These are phyloP conservation scores for Diarsia rubi DNA, from an alignment of 2,888 invertebrate species.

Conservation along the genomic window DNA sequence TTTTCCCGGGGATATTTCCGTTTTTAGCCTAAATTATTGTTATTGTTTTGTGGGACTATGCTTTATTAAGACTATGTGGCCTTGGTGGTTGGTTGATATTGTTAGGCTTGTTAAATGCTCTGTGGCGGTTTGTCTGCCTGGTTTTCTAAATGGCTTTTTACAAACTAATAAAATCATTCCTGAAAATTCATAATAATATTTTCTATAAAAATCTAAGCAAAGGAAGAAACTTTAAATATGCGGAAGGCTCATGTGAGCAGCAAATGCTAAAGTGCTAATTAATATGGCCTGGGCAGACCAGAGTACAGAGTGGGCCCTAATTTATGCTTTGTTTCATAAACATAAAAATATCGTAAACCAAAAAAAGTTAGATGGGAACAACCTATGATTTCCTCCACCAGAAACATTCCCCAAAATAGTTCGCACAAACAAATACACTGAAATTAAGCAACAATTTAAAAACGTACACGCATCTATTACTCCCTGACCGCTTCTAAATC, in stretches of 20 bases:
- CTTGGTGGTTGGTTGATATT: slow-evolving; percentile 49
- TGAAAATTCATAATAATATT: too few relatives aligned
- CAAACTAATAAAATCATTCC: neutral
- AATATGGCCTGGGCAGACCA: too few relatives aligned
- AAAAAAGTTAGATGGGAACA: too few relatives aligned
- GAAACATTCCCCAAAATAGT: slow-evolving; percentile 27
- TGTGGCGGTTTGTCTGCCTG: slow-evolving; percentile 22
- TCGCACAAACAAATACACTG: slow-evolving; percentile 52
- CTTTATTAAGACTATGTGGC: slow-evolving; percentile 56
- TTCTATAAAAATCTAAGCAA: too few relatives aligned
- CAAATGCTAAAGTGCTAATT: too few relatives aligned
- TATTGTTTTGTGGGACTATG: slow-evolving; percentile 74
- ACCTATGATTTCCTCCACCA: neutral
- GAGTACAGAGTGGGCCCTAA: too few relatives aligned
- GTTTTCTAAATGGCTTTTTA: neutral
- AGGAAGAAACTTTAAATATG: too few relatives aligned
- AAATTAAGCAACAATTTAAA: slow-evolving; percentile 68
- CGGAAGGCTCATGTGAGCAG: too few relatives aligned
- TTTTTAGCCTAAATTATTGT: slow-evolving; percentile 84
- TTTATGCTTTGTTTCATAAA: too few relatives aligned
- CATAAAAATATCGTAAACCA: too few relatives aligned
- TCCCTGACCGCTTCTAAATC: slow-evolving; percentile 66
- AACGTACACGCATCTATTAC: slow-evolving; percentile 66
- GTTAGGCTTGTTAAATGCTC: slow-evolving; percentile 44
- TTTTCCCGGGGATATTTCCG: slow-evolving; percentile 84